Conservation (phyloP, 1,140 invertebrate genomes). For the Ridgeia piscesae region DNA sequence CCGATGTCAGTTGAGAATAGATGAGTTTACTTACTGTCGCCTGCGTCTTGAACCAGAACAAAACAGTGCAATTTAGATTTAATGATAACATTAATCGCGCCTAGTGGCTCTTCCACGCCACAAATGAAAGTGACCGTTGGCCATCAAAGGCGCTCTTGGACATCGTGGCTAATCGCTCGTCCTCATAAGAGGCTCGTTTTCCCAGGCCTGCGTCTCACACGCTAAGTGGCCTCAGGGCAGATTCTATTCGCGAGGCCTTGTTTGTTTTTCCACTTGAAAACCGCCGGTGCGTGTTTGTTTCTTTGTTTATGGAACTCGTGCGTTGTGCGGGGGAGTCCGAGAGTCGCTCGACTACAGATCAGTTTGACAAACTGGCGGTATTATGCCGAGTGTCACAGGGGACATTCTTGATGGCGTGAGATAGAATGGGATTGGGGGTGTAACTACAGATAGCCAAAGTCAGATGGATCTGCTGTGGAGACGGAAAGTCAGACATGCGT, state of each 20-base stretch:
- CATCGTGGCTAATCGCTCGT: background rate
- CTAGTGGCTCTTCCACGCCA: background rate
- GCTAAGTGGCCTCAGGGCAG: background rate
- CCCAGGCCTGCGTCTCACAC: background rate
- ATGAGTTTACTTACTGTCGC: background rate
- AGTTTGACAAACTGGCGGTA: background rate
- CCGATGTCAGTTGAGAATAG: background rate
- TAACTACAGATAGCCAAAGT: background rate
- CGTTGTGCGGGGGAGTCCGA: too few species aligned
- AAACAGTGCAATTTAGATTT: conserved; percentile 6
- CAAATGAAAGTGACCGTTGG: background rate
- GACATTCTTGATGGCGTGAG: background rate
- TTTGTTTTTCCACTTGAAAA: background rate
- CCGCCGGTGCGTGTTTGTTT: background rate
- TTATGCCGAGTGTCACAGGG: background rate
- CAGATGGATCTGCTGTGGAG: background rate
- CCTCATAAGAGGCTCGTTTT: background rate
- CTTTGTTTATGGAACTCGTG: background rate
- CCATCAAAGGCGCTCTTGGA: background rate
- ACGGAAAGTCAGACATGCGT: background rate
- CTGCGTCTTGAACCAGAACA: background rate
- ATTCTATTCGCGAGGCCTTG: background rate
- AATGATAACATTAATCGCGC: background rate
- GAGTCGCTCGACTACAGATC: background rate
- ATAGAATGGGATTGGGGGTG: background rate